phyloP scores from a whole-genome alignment of 2,113 vertebrate genomes.

The Epinephelus moara region DNA sequence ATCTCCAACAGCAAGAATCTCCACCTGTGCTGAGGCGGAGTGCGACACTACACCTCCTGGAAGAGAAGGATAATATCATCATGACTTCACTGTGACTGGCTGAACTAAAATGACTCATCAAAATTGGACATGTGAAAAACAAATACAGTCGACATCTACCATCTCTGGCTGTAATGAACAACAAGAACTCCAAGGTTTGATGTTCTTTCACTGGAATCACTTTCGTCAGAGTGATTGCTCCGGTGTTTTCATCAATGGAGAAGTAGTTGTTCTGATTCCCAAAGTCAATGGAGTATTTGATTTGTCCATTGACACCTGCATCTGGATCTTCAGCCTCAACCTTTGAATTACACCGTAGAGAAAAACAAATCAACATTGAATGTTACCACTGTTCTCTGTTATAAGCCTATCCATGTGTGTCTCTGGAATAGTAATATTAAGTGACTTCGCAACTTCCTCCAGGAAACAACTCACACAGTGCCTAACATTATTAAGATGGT shows the following conservation, averaged over 20 bases:
- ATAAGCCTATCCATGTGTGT: too few relatives aligned
- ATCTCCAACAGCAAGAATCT: constrained; percentile 6
- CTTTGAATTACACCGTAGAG: not conserved
- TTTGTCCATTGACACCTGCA: constrained; percentile 2
- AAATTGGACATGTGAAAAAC: too few relatives aligned
- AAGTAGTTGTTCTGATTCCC: constrained; percentile 4
- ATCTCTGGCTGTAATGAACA: constrained; percentile 13
- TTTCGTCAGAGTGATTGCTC: not conserved
- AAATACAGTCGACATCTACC: not conserved
- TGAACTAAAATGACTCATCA: not conserved
- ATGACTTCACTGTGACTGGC: not conserved
- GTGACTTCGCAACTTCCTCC: too few relatives aligned
- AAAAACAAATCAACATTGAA: not conserved
- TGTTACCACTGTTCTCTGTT: too few relatives aligned
- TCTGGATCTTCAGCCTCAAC: constrained; percentile 17
- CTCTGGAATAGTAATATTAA: too few relatives aligned
- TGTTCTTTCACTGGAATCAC: not conserved
- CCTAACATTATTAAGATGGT: not conserved
- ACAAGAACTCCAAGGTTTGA: not conserved
- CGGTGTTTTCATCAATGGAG: constrained; percentile 2
- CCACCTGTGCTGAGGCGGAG: not conserved
- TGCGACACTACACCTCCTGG: constrained; percentile 5
- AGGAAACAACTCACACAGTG: too few relatives aligned
- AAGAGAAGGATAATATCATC: not conserved
- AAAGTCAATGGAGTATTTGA: constrained; percentile 15